Percentiles rank a stretch among this genome's conserved stretches.
Evolutionary conservation across 2,113 vertebrate species (phyloP).

Genomic region (Microcebus jonahi): DNA sequence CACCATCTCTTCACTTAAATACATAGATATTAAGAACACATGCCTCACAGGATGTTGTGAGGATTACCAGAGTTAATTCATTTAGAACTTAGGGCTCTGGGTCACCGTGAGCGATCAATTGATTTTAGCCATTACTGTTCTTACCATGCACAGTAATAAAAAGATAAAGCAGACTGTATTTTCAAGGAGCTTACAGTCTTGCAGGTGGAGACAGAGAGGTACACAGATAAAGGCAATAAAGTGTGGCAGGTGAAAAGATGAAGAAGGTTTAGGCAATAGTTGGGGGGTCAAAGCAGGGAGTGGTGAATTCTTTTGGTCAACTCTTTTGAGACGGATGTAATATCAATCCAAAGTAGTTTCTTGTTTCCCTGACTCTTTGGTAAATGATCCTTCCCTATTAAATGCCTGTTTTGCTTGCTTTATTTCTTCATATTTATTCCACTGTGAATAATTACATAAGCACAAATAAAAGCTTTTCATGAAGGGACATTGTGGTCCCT

Average conservation of each 20-base stretch:
- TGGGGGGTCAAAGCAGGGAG: slow-evolving; percentile 17
- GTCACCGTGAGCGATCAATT: not conserved
- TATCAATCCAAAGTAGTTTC: slow-evolving; percentile 73
- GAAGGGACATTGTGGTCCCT: not conserved
- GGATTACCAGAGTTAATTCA: not conserved
- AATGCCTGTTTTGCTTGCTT: slow-evolving; percentile 63
- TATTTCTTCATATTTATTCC: slow-evolving; percentile 55
- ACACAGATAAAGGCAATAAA: slow-evolving; percentile 37
- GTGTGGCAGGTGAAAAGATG: not conserved
- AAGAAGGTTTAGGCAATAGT: not conserved
- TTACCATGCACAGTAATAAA: not conserved
- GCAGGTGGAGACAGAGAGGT: slow-evolving; percentile 52
- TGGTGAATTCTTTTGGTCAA: slow-evolving; percentile 56
- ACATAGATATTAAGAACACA: not conserved
- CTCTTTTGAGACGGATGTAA: slow-evolving; percentile 74
- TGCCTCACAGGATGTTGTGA: not conserved
- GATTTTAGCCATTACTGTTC: not conserved
- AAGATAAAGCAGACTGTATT: not conserved
- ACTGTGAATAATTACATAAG: slow-evolving; percentile 61
- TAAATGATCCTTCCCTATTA: slow-evolving; percentile 74
- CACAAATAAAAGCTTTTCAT: slow-evolving; percentile 39
- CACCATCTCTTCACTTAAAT: not conserved
- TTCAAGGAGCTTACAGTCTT: not conserved
- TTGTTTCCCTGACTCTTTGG: slow-evolving; percentile 70
- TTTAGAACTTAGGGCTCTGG: not conserved